Conservation (phyloP, 2,113 vertebrate species). For the Tetrax tetrax region DNA sequence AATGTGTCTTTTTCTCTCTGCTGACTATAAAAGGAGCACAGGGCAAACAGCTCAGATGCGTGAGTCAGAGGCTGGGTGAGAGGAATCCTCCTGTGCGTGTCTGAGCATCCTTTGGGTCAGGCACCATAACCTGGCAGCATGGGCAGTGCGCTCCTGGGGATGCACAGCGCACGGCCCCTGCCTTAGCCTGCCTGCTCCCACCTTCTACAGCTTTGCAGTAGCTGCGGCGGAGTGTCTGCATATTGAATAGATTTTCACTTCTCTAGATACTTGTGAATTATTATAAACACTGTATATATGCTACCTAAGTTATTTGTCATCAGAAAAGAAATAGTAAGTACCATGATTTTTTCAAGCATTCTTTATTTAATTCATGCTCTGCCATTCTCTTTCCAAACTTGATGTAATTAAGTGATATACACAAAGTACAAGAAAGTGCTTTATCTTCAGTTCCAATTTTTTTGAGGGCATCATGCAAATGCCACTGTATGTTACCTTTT, state of each 20-base stretch:
- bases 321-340: not conserved
- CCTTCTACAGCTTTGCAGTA: fast-evolving
- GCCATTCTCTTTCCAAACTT: not conserved
- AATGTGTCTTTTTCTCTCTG: not conserved
- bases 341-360: not conserved
- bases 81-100: not conserved
- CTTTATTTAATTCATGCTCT: not conserved
- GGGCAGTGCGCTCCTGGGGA: not conserved
- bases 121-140: not conserved
- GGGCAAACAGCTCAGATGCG: not conserved
- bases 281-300: not conserved
- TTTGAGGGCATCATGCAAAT: not conserved
- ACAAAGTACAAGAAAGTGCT: not conserved
- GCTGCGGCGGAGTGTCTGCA: not conserved
- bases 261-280: not conserved
- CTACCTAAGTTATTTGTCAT: not conserved
- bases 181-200: fast-evolving
- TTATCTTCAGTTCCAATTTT: not conserved
- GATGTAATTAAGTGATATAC: not conserved
- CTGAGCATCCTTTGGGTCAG: not conserved
- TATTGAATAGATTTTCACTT: not conserved
- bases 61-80: not conserved
- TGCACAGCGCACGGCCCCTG: not conserved
- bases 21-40: not conserved
- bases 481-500: not conserved